phyloP scores from a whole-genome alignment of 35 echinoderm and acorn worm species.

The Holothuria glaberrima region DNA sequence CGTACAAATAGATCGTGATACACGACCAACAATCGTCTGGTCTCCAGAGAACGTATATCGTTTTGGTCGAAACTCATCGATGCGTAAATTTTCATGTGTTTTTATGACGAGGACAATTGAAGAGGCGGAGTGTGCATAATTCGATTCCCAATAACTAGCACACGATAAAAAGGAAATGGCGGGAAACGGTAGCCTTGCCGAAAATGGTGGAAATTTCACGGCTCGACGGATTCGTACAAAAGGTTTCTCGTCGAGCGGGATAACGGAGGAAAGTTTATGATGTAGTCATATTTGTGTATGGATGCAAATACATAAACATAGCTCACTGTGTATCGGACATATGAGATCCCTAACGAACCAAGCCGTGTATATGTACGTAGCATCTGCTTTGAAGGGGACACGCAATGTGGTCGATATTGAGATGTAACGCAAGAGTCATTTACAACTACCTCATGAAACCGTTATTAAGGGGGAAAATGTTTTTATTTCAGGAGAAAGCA shows the following conservation, averaged over 20 bases:
- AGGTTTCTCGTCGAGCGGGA: neutral
- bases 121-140: conserved; percentile 12
- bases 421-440: neutral
- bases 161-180: conserved; percentile 33
- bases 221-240: conserved; percentile 21
- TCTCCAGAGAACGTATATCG: conserved; percentile 41
- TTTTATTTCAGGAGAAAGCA: conserved; percentile 9
- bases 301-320: neutral
- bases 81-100: conserved; percentile 44
- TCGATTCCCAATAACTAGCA: conserved; percentile 46
- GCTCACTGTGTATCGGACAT: neutral
- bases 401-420: conserved; percentile 39
- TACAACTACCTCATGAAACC: conserved; percentile 40
- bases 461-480: conserved; percentile 29
- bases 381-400: conserved; percentile 21
- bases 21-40: conserved; percentile 34
- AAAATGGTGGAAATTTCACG: conserved; percentile 21
- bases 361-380: too few relatives aligned
- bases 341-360: too few relatives aligned
- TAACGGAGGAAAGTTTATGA: neutral
- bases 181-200: conserved; percentile 36
- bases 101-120: conserved; percentile 15
- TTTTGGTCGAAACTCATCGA: conserved; percentile 31
- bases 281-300: neutral
- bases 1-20: conserved; percentile 26